A percentile compares a stretch with the other conserved stretches of the same genome.
Conservation (phyloP, 1,140 invertebrate genomes). For the Drosophila nigrodunni region DNA sequence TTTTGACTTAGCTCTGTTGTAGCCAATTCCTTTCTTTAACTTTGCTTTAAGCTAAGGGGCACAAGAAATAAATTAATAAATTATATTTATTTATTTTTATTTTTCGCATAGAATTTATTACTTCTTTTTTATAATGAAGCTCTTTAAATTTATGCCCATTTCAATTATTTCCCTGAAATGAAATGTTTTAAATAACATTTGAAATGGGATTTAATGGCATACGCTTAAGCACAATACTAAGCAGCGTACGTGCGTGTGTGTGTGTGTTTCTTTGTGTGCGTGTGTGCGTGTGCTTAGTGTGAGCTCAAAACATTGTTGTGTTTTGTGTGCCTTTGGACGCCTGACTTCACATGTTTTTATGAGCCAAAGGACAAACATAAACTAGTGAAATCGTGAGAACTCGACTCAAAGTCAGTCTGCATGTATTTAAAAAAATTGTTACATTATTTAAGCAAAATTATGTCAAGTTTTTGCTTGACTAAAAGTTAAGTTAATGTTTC, state of each 20-base stretch:
- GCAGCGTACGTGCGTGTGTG: not conserved
- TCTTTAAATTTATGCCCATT: not conserved
- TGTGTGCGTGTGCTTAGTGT: not conserved
- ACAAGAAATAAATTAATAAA: too few species aligned
- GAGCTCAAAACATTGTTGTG: not conserved
- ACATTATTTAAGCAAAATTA: too few species aligned
- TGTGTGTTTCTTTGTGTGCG: not conserved
- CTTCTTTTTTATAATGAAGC: not conserved
- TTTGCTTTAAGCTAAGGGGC: too few species aligned
- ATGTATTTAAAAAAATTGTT: too few species aligned
- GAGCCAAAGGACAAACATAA: not conserved
- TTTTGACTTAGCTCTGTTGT: too few species aligned
- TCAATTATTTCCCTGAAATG: slow-evolving; percentile 4
- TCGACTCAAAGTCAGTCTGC: too few species aligned
- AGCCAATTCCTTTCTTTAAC: too few species aligned
- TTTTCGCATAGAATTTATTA: too few species aligned
- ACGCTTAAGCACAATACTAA: not conserved
- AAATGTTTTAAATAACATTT: slow-evolving; percentile 4
- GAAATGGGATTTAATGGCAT: slow-evolving; percentile 11
- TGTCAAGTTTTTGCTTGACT: too few species aligned
- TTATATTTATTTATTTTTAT: too few species aligned
- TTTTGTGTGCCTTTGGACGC: slow-evolving; percentile 6
- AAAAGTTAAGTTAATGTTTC: too few species aligned
- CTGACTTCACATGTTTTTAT: slow-evolving; percentile 9
- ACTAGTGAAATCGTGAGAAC: too few species aligned